Evolutionary conservation across 2,113 vertebrate genomes (phyloP).

Genomic region (Petrocephalus microphthalmus): DNA sequence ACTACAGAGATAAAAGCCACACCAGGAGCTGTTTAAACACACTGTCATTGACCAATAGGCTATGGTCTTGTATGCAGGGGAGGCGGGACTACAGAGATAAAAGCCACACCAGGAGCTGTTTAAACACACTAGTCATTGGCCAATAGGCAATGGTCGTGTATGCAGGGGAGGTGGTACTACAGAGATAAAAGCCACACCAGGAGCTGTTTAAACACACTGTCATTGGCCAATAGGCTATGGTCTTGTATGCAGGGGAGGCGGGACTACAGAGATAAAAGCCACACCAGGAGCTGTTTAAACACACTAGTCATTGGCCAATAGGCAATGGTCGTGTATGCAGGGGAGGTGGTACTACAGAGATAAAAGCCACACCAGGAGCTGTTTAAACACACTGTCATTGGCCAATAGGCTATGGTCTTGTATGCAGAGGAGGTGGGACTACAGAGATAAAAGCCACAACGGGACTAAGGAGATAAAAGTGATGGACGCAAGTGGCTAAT

Average conservation of each 20-base stretch:
- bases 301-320: background rate
- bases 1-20: no score
- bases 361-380: background rate
- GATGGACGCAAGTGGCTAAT: background rate
- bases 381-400: background rate
- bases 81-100: background rate
- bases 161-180: no score
- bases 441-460: background rate
- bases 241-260: background rate
- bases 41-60: background rate
- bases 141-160: no score
- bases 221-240: background rate
- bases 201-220: background rate
- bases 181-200: no score
- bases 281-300: background rate
- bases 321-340: no score
- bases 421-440: background rate
- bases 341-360: no score
- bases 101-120: background rate
- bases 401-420: background rate
- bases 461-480: background rate
- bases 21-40: background rate
- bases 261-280: background rate
- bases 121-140: background rate
- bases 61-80: background rate